Evolutionary conservation across 1,140 invertebrate species (phyloP), one percentile per base, ranked within the genome.

Genomic region (Tetramorium parvispinum): DNA sequence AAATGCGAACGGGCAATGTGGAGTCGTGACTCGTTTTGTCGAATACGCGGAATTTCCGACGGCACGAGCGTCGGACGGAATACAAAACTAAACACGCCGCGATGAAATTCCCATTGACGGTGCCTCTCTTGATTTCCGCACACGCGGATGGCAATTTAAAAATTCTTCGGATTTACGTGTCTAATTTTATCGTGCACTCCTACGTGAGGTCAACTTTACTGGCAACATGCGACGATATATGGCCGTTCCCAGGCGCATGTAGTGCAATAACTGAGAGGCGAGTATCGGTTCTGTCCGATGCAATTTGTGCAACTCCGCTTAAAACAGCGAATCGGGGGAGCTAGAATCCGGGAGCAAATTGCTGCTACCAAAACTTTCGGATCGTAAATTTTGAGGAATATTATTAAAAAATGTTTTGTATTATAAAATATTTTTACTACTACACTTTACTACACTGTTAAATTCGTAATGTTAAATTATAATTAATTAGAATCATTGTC

Each of bases 81-180:
- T 83, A 83, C 79, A 83, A 83, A 83, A 75, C 79, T 83, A 59
- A 83, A 83, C 68, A 61, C 53, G 79, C 68, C 53, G 6, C 79
- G 68, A 83, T 83, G 68, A 83, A 83, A 83, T 83, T 83, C 79
- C 40, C 79, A 75, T 83, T 55, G 40, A 61, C 79, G 77, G 32
- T 49, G 79, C 13, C 53, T 37, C 53, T 83, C 79, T 83, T 83
- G 79, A 83, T 83, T 83, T 75, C 53, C 68, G 53, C 40, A 61
- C 79, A 55, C 53, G 32, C 53, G 53, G 8, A 49, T 11, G 79
- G 79, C 68, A 83, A 83, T 83, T 83, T 83, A 83, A 83, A 83
- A 83, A 83, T 83, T 83, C 79, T 59, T 83, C 53, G 79, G 55
- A 83, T 83, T 83, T 83, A 83, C 79, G 79, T 75, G 79, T 83